Evolutionary conservation across 1,140 invertebrate species (phyloP), one percentile per base, ranked within the genome.

Genomic region (Lethocerus indicus): DNA sequence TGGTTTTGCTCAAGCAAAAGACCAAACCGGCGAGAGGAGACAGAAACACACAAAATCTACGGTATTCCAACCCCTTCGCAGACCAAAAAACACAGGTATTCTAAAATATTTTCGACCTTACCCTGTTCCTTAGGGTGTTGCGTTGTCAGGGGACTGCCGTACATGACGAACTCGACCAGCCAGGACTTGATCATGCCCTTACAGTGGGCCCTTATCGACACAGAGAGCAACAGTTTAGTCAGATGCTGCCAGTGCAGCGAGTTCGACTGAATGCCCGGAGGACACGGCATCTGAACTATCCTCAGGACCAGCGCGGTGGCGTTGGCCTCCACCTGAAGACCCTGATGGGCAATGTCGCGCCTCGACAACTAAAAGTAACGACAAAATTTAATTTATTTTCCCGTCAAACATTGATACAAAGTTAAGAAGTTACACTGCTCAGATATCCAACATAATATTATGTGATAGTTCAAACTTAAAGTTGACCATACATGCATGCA

Each of bases 91-190:
- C 14, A 1, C 26, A 16, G 9, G 12, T 18, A 41, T 24, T 3
- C 41, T 42, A 23, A 3, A 39, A 3, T 32, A 7, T 44, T 21
- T 25, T 32, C 2, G 12, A n/a, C 28, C 32, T 49, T 63, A 73
- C 83, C 84, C 72, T 88, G 83, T 64, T 93, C 89, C 59, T 87
- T 86, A 1, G 81, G 77, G 64, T 86, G 79, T 18, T 72, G 75
- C 60, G 81, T 88, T 26, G 76, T 69, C 20, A 93, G 61, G 0
- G 88, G 87, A 44, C 81, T 85, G 39, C 83, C 81, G 58, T 81
- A 83, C 65, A 95, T 93, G 0, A 92, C 79, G 61, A 90, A 86
- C 64, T 94, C 87, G 0, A 83, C 79, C 57, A 88, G 79, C 88
- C 90, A 95, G 57, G 76, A 77, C 60, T 52, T 54, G 16, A 71